Evolutionary conservation across 2,113 vertebrate species (phyloP).

Genomic region (Eptesicus fuscus): DNA sequence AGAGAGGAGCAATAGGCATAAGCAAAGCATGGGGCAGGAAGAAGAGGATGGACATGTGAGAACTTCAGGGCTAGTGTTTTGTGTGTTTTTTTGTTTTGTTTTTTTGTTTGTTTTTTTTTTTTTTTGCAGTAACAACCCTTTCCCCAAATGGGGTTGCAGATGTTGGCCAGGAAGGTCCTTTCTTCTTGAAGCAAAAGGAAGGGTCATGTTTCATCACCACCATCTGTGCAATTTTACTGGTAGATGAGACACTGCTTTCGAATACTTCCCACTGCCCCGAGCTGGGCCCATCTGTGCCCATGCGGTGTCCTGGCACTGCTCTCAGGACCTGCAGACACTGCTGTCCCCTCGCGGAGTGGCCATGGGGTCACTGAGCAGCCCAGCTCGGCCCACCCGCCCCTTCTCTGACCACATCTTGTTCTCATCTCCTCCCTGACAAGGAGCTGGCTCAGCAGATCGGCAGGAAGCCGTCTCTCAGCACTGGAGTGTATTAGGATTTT

Average conservation of each 20-base stretch:
- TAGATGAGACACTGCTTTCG: neutral
- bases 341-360: neutral
- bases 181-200: constrained; percentile 35
- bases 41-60: neutral
- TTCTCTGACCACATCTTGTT: constrained; percentile 60
- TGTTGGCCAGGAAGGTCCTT: neutral
- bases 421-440: constrained; percentile 60
- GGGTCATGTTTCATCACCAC: neutral
- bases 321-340: neutral
- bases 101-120: neutral
- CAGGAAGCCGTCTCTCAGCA: constrained; percentile 75
- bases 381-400: neutral
- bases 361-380: neutral
- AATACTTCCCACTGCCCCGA: neutral
- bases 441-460: constrained; percentile 71
- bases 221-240: neutral
- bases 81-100: neutral
- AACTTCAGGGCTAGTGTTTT: neutral
- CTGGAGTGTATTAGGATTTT: constrained; percentile 63
- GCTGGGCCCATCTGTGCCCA: neutral
- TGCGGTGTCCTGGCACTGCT: neutral
- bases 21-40: neutral
- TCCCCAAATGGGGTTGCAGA: neutral
- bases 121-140: neutral
- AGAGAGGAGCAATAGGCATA: neutral